Percentiles rank a stretch among this genome's conserved stretches.
These are phyloP conservation scores for Adineta ricciae DNA, from an alignment of 2,888 invertebrate species.

Conservation along the genomic window DNA sequence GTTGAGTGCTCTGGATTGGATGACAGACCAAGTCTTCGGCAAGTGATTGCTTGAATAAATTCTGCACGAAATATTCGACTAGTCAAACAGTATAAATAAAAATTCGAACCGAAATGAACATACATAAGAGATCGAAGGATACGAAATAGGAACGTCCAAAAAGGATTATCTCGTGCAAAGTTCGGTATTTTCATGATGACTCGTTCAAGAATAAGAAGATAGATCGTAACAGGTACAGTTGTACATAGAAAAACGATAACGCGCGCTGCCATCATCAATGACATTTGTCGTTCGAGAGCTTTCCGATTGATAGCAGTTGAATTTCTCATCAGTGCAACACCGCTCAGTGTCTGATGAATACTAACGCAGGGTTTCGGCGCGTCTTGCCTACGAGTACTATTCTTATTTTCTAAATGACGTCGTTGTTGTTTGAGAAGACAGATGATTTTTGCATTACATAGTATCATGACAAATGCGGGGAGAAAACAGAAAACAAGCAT, in stretches of 20 bases:
- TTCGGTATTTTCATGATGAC: neutral
- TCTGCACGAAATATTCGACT: conserved; percentile 14
- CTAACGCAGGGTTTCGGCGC: neutral
- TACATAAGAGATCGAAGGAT: neutral
- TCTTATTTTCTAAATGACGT: neutral
- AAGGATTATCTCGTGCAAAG: neutral
- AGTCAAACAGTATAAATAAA: conserved; percentile 10
- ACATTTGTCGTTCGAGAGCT: conserved; percentile 7
- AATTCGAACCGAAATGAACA: neutral
- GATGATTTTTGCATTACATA: neutral
- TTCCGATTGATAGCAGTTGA: neutral
- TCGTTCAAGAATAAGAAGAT: neutral
- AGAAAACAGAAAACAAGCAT: neutral
- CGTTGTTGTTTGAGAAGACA: neutral
- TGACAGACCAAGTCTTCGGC: neutral
- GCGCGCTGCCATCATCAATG: neutral
- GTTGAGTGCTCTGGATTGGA: neutral
- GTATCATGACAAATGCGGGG: neutral
- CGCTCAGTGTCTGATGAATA: neutral
- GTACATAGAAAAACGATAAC: neutral
- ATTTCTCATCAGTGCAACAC: neutral
- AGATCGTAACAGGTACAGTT: neutral
- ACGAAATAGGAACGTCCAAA: neutral
- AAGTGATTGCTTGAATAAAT: neutral
- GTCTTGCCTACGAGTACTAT: neutral